Evolutionary conservation across 2,113 vertebrate genomes (phyloP), one percentile per base, ranked within the genome.

Genomic region (Cyanistes caeruleus): DNA sequence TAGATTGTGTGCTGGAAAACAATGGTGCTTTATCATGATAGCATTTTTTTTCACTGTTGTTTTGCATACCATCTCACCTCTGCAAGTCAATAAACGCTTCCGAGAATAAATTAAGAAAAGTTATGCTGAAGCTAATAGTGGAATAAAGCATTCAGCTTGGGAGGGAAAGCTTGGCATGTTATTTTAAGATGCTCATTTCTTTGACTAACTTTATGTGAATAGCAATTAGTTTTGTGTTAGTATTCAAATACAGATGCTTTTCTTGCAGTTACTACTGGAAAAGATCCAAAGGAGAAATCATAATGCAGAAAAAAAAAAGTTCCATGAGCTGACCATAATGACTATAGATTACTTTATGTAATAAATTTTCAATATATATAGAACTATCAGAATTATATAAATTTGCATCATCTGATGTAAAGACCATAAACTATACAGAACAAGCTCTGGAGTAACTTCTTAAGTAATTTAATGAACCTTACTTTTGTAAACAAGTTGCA

Each of bases 401-500:
- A 69, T 48, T 7, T 83, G 37, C 17, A 63, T 73, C 22, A 59
- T 84, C 64, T 90, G 37, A 39, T 68, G 10, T 43, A 67, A 81
- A 78, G 39, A 6, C 24, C 43, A 59, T 63, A 87, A 85, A 39
- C 37, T 39, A n/a, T 74, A 25, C 24, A 59, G 41, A 85, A 48
- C 13, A 74, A 77, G 27, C 35, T 92, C 49, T 62, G 51, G 31
- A 93, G 19, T 44, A 92, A 81, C 65, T 84, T 68, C 49, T 62
- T 81, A 86, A 90, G 79, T 75, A 80, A 89, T 91, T 96, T 70
- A 94, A 52, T 82, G 20, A 74, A 74, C 7, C 14, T 64, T 91
- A 62, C 39, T 39, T 39, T 39, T 35, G 23, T 87, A 89, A 97
- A 89, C 48, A 90, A 83, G 83, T 20, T 72, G 27, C 62, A 91